Evolutionary conservation across 2,113 vertebrate genomes (phyloP).

Genomic region (Erythrocebus patas): DNA sequence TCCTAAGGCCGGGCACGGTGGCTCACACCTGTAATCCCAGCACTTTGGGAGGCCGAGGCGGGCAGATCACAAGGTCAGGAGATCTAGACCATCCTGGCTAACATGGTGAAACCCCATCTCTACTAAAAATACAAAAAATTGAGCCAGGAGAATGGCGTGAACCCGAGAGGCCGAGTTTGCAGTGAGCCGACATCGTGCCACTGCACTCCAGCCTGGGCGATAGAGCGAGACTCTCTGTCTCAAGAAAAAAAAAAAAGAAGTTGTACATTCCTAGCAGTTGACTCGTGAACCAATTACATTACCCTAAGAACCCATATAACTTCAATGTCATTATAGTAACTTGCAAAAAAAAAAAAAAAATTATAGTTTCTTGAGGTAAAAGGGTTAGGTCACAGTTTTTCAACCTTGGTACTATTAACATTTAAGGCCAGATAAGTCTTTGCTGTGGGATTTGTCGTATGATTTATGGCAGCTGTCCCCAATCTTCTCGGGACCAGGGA

Average conservation of each 20-base stretch:
- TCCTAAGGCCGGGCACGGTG: background rate
- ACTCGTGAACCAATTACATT: constrained; percentile 3
- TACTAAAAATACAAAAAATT: too few species aligned
- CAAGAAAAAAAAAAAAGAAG: background rate
- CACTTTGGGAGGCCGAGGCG: too few species aligned
- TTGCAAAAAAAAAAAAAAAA: background rate
- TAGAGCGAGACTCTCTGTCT: too few species aligned
- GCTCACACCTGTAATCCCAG: too few species aligned
- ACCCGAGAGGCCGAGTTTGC: too few species aligned
- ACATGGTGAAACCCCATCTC: too few species aligned
- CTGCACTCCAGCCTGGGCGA: too few species aligned
- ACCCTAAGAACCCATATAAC: background rate
- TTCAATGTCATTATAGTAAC: background rate
- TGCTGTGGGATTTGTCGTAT: background rate
- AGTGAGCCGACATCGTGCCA: too few species aligned
- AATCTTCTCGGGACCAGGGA: too few species aligned
- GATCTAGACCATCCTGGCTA: too few species aligned
- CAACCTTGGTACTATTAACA: background rate
- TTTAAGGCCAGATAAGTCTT: background rate
- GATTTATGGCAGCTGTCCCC: background rate
- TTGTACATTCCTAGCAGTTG: background rate
- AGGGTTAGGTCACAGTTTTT: background rate
- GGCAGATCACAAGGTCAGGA: too few species aligned
- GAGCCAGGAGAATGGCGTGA: too few species aligned
- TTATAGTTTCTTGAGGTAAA: constrained; percentile 7